These are phyloP conservation scores for Dorcus parallelipipedus DNA, from an alignment of 2,888 invertebrate species.

Conservation along the genomic window DNA sequence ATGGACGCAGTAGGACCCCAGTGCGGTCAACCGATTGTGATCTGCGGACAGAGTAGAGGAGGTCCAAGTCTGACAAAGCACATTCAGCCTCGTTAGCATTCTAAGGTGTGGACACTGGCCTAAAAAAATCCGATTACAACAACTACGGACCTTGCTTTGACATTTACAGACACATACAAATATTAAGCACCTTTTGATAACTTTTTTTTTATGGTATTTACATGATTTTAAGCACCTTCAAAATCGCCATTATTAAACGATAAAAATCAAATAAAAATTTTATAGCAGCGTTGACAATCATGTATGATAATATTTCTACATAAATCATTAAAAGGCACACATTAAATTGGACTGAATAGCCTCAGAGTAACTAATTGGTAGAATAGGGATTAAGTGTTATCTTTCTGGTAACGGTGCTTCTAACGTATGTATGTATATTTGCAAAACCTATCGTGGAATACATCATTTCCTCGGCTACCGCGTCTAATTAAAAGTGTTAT, in stretches of 20 bases:
- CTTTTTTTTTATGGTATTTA: too few relatives aligned
- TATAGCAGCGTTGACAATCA: too few relatives aligned
- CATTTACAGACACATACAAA: too few relatives aligned
- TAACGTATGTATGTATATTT: conserved; percentile 3
- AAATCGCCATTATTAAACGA: too few relatives aligned
- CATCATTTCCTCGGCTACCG: conserved; percentile 18
- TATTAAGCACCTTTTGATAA: too few relatives aligned
- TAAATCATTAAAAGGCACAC: too few relatives aligned
- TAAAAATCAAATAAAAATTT: too few relatives aligned
- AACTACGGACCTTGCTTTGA: conserved; percentile 1
- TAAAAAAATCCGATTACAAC: conserved; percentile 24
- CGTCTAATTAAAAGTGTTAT: conserved; percentile 23
- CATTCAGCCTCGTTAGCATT: conserved; percentile 36
- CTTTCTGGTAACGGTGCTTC: conserved; percentile 13
- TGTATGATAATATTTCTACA: too few relatives aligned
- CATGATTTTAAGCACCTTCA: too few relatives aligned
- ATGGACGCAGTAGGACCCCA: conserved; percentile 20
- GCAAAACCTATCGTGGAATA: conserved; percentile 12
- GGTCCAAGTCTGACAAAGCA: conserved; percentile 31
- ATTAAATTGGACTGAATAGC: too few relatives aligned
- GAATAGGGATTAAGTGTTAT: too few relatives aligned
- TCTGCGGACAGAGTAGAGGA: conserved; percentile 23
- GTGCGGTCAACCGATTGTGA: conserved; percentile 22
- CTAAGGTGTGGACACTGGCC: conserved; percentile 35
- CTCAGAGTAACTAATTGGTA: too few relatives aligned